phyloP scores from a whole-genome alignment of 1,140 invertebrate species.

The Lordiphosa clarofinis region DNA sequence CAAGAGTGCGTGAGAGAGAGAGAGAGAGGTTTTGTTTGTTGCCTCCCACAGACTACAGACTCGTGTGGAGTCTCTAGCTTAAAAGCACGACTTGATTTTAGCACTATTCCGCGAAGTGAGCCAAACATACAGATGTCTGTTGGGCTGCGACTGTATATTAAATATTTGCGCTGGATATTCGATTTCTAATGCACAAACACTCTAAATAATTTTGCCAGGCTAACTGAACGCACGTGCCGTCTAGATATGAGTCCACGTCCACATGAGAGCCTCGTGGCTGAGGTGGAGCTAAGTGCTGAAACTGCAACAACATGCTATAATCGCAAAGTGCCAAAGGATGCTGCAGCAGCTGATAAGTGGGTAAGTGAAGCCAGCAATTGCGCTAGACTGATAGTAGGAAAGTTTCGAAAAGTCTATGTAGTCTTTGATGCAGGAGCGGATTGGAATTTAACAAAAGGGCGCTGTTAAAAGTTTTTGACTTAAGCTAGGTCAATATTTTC shows the following conservation, averaged over 20 bases:
- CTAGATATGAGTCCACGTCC: slow-evolving; percentile 49
- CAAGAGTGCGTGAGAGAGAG: neutral
- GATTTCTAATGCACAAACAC: slow-evolving; percentile 21
- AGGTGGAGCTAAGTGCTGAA: slow-evolving; percentile 17
- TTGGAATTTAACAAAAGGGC: too few relatives aligned
- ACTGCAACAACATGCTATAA: slow-evolving; percentile 31
- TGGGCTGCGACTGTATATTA: neutral
- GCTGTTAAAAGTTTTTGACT: too few relatives aligned
- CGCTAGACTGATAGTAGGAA: neutral
- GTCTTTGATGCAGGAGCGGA: neutral
- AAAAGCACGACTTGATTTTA: slow-evolving; percentile 33
- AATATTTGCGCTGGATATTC: slow-evolving; percentile 3
- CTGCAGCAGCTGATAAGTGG: slow-evolving; percentile 19
- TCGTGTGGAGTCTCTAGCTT: slow-evolving; percentile 36
- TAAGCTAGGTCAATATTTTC: too few relatives aligned
- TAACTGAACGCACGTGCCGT: slow-evolving; percentile 7
- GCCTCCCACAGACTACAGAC: slow-evolving; percentile 17
- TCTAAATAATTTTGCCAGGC: slow-evolving; percentile 23
- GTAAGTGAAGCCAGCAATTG: slow-evolving; percentile 23
- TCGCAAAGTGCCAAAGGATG: slow-evolving; percentile 30
- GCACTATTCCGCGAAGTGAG: slow-evolving; percentile 33
- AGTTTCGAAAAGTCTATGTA: neutral
- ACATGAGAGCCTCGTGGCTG: slow-evolving; percentile 28
- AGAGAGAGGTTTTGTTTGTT: slow-evolving; percentile 29
- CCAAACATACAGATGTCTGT: neutral